Evolutionary conservation across 2,888 invertebrate genomes (phyloP).

Genomic region (Drosophila paracracens): DNA sequence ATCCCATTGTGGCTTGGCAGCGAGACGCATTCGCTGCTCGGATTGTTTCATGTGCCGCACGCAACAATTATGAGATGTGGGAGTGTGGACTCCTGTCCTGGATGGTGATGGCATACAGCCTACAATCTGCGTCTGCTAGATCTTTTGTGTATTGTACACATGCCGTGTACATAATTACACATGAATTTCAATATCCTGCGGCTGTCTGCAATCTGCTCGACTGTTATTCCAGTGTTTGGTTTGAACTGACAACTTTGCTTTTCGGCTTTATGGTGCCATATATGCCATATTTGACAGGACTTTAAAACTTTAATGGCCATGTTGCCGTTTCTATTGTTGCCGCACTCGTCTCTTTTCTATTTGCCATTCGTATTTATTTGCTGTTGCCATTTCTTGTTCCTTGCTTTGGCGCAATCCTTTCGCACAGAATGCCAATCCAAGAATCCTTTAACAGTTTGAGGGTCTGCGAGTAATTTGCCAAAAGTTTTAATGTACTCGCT

Average conservation of each 20-base stretch:
- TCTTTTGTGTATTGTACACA: slow-evolving; percentile 15
- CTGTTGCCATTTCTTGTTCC: slow-evolving; percentile 20
- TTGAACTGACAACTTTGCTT: slow-evolving; percentile 24
- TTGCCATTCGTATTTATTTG: slow-evolving; percentile 47
- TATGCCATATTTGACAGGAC: slow-evolving; percentile 49
- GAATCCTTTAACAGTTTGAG: slow-evolving; percentile 15
- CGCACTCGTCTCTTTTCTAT: slow-evolving; percentile 13
- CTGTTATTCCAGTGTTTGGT: slow-evolving; percentile 37
- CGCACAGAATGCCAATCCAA: neutral
- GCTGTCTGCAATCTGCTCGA: slow-evolving; percentile 27
- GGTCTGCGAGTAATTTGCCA: slow-evolving; percentile 53
- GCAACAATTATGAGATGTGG: slow-evolving; percentile 46
- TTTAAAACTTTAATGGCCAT: slow-evolving; percentile 60
- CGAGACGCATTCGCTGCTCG: slow-evolving; percentile 60
- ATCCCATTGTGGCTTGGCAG: slow-evolving; percentile 43
- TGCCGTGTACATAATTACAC: slow-evolving; percentile 68
- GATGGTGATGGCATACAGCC: neutral
- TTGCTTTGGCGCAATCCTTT: slow-evolving; percentile 43
- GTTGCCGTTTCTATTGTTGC: slow-evolving; percentile 18
- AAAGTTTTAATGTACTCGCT: slow-evolving; percentile 74
- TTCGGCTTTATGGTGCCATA: slow-evolving; percentile 43
- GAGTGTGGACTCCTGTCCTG: neutral
- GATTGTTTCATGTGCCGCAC: slow-evolving; percentile 64
- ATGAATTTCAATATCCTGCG: slow-evolving; percentile 78
- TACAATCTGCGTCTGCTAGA: slow-evolving; percentile 10